A percentile compares a stretch with the other conserved stretches of the same genome.
Conservation (phyloP, 2,888 invertebrate genomes). For the Hylaea fasciaria region DNA sequence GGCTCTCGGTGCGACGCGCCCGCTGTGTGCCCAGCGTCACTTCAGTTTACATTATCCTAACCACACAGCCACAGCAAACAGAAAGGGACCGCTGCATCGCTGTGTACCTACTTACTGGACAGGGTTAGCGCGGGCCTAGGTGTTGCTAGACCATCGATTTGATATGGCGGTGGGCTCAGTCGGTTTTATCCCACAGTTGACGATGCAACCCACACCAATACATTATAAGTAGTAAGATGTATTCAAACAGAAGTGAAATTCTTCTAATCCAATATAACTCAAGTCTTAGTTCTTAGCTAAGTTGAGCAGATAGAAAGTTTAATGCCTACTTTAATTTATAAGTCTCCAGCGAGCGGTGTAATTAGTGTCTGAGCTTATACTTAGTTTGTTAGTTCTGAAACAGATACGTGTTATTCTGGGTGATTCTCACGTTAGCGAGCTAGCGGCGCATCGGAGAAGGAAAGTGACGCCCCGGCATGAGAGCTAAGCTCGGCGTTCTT, state of each 20-base stretch:
- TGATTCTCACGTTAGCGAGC: neutral
- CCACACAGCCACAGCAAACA: slow-evolving; percentile 16
- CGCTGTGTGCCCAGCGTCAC: slow-evolving; percentile 5
- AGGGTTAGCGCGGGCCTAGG: neutral
- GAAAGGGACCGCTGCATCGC: neutral
- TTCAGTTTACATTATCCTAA: slow-evolving; percentile 2
- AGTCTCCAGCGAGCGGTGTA: neutral
- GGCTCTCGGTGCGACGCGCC: neutral
- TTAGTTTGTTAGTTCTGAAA: slow-evolving; percentile 2
- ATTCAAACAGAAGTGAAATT: too few relatives aligned
- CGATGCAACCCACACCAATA: too few relatives aligned
- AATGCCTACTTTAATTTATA: neutral
- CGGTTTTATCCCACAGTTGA: too few relatives aligned
- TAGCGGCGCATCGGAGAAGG: neutral
- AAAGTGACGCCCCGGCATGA: neutral
- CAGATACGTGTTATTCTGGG: neutral
- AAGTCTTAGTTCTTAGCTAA: neutral
- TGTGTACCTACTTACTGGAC: neutral
- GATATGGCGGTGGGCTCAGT: too few relatives aligned
- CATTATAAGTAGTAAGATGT: too few relatives aligned
- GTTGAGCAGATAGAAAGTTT: neutral
- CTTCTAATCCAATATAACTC: neutral
- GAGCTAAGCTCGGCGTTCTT: neutral
- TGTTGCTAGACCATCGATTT: neutral
- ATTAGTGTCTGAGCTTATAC: neutral